Percentiles rank a stretch among this genome's conserved stretches.
These are phyloP conservation scores for Aphodius granarius DNA, from an alignment of 2,888 invertebrate genomes.

Conservation along the genomic window DNA sequence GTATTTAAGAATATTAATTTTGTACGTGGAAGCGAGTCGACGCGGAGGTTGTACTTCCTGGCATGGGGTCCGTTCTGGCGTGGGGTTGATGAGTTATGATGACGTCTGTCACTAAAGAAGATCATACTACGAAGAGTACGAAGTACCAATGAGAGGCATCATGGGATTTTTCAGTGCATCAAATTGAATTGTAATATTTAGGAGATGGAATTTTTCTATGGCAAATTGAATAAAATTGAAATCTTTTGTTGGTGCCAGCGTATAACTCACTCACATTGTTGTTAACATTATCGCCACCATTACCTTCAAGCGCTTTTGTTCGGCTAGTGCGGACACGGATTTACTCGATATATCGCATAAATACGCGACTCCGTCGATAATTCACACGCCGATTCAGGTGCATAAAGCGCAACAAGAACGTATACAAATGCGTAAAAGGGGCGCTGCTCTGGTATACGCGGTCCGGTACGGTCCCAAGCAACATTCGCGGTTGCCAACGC, in stretches of 20 bases:
- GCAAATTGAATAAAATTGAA: too few relatives aligned
- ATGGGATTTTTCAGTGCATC: too few relatives aligned
- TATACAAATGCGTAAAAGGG: constrained; percentile 3
- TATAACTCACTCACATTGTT: not conserved
- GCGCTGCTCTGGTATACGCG: not conserved
- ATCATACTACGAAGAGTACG: not conserved
- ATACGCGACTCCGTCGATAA: constrained; percentile 1
- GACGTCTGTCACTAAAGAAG: constrained; percentile 33
- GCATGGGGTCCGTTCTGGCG: constrained; percentile 52
- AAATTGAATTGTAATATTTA: too few relatives aligned
- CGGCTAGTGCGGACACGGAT: not conserved
- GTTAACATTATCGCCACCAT: constrained; percentile 9
- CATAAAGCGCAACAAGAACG: constrained; percentile 2
- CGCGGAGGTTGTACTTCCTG: constrained; percentile 43
- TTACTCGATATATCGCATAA: constrained; percentile 3
- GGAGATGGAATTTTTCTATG: too few relatives aligned
- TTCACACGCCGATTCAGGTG: constrained; percentile 4
- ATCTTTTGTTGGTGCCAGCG: not conserved
- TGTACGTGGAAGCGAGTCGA: constrained; percentile 39
- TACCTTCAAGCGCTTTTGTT: constrained; percentile 5
- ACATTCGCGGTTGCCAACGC: not conserved
- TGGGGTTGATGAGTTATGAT: constrained; percentile 44
- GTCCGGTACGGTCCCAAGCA: not conserved
- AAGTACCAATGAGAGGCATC: too few relatives aligned
- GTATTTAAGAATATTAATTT: constrained; percentile 43